phyloP scores from a whole-genome alignment of 2,888 invertebrate genomes.

The Lycia hirtaria region DNA sequence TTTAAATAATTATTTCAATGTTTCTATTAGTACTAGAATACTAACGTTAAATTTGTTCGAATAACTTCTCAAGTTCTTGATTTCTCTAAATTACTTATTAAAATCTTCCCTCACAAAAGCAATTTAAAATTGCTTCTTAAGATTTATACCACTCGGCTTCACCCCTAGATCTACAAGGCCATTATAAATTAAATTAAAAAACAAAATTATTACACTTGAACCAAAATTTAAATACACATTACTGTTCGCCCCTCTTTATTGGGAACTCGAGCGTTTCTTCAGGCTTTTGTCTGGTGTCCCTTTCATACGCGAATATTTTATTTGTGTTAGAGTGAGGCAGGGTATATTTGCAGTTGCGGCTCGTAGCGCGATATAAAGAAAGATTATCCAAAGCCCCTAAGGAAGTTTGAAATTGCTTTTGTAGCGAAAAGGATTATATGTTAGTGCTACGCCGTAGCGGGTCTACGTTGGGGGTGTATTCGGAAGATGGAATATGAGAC shows the following conservation, averaged over 20 bases:
- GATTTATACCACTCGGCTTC: slow-evolving; percentile 59
- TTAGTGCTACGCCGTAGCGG: slow-evolving; percentile 83
- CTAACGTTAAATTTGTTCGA: neutral
- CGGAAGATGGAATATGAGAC: slow-evolving; percentile 56
- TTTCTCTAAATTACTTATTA: slow-evolving; percentile 11
- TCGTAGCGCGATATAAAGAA: slow-evolving; percentile 84
- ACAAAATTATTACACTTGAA: slow-evolving; percentile 83
- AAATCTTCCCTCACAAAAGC: slow-evolving; percentile 24
- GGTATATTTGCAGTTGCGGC: slow-evolving; percentile 63
- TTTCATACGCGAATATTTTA: slow-evolving; percentile 45
- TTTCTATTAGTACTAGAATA: too few species aligned
- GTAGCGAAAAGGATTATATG: slow-evolving; percentile 87
- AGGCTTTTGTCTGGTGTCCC: slow-evolving; percentile 55
- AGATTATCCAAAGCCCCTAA: slow-evolving; percentile 86
- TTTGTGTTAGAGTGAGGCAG: slow-evolving; percentile 55
- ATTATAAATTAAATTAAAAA: slow-evolving; percentile 85
- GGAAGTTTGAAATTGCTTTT: slow-evolving; percentile 87
- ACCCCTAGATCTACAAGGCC: slow-evolving; percentile 68
- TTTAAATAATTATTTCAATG: neutral
- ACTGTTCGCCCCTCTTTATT: slow-evolving; percentile 81
- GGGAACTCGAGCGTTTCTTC: slow-evolving; percentile 78
- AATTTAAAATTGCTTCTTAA: slow-evolving; percentile 56
- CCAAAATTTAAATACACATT: slow-evolving; percentile 85
- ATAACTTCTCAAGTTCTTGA: neutral
- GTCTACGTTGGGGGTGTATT: slow-evolving; percentile 70